These are phyloP conservation scores for Malurus melanocephalus DNA, from an alignment of 2,113 vertebrate species.

Conservation along the genomic window DNA sequence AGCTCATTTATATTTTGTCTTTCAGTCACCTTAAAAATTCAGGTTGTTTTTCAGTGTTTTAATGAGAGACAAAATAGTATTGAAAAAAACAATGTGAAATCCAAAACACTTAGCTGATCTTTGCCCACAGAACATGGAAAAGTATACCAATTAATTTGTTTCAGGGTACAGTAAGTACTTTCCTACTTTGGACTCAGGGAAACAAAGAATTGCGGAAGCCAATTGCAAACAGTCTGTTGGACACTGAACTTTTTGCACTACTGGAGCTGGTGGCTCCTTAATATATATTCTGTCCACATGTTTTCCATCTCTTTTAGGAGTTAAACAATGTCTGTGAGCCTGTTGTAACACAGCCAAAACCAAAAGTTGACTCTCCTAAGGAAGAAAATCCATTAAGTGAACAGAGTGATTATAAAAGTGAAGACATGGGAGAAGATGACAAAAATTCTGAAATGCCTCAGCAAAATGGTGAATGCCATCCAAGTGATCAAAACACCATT, in stretches of 20 bases:
- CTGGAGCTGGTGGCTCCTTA: neutral
- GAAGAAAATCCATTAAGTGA: conserved; percentile 74
- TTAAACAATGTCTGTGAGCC: conserved; percentile 74
- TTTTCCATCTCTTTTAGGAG: conserved; percentile 59
- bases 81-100: neutral
- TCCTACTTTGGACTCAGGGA: neutral
- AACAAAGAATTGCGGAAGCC: neutral
- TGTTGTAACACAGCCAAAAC: conserved; percentile 79
- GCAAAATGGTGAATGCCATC: conserved; percentile 76
- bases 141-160: neutral
- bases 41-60: neutral
- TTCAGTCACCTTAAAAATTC: neutral
- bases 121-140: neutral
- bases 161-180: neutral
- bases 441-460: conserved; percentile 67
- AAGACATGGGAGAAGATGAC: conserved; percentile 67
- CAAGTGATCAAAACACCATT: conserved; percentile 60
- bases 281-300: neutral
- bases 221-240: neutral
- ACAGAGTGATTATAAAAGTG: conserved; percentile 60
- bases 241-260: neutral
- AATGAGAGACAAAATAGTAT: neutral
- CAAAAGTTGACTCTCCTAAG: conserved; percentile 80
- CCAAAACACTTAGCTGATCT: neutral
- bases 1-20: neutral